These are phyloP conservation scores for Pavo muticus DNA, from an alignment of 2,113 vertebrate genomes.

Conservation along the genomic window DNA sequence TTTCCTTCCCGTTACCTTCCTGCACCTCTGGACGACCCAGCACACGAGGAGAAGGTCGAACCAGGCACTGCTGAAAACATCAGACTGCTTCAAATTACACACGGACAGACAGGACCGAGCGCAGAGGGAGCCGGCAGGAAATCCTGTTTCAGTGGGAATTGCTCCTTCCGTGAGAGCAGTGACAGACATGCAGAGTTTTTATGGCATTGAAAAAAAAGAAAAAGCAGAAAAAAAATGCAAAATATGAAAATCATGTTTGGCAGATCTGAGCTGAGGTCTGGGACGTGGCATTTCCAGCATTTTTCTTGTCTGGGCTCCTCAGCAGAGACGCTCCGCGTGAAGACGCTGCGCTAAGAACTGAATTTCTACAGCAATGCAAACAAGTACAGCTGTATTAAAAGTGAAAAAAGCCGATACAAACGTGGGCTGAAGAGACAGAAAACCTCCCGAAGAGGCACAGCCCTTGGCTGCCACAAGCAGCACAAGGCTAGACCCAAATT, in stretches of 20 bases:
- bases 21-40: background rate
- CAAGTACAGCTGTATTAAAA: background rate
- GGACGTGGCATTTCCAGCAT: constrained; percentile 33
- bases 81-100: background rate
- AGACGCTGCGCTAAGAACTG: background rate
- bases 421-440: background rate
- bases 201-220: background rate
- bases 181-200: background rate
- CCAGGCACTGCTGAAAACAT: background rate
- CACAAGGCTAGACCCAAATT: constrained; percentile 41
- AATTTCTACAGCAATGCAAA: background rate
- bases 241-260: constrained; percentile 59
- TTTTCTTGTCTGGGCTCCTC: constrained; percentile 55
- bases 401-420: background rate
- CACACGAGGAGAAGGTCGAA: background rate
- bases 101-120: background rate
- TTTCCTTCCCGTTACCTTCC: background rate
- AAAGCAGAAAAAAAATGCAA: constrained; percentile 12
- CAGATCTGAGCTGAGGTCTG: constrained; percentile 21
- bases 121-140: constrained; percentile 22
- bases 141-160: constrained; percentile 32
- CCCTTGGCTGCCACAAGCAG: constrained; percentile 34
- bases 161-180: background rate
- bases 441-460: constrained; percentile 27
- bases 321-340: background rate